Evolutionary conservation across 2,797 vertebrate species (phyloP).

Genomic region (Clarias platycephalus): DNA sequence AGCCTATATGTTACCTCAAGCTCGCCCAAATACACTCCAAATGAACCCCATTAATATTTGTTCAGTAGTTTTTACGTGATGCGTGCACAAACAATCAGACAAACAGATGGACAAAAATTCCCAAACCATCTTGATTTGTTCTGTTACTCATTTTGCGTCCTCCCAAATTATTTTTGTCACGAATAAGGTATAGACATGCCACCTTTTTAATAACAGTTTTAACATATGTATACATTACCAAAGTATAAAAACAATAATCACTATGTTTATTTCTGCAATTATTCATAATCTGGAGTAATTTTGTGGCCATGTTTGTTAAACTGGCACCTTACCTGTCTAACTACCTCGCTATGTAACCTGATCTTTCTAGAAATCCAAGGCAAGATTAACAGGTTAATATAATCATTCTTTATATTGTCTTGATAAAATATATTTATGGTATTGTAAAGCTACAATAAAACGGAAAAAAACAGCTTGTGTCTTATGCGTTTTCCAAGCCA

Average conservation of each 20-base stretch:
- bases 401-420: background rate
- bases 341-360: background rate
- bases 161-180: too few relatives aligned
- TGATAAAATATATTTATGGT: background rate
- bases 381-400: background rate
- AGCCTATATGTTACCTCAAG: too few relatives aligned
- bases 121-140: too few relatives aligned
- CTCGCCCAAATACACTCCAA: too few relatives aligned
- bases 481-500: background rate
- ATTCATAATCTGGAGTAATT: background rate
- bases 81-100: too few relatives aligned
- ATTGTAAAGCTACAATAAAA: background rate
- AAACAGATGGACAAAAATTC: too few relatives aligned
- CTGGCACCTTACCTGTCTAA: background rate
- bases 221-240: background rate
- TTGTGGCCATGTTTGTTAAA: background rate
- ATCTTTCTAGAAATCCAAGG: background rate
- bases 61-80: too few relatives aligned
- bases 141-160: too few relatives aligned
- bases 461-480: background rate
- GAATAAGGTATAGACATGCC: too few relatives aligned
- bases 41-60: too few relatives aligned
- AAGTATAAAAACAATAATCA: background rate
- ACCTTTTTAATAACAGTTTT: too few relatives aligned
- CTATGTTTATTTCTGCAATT: background rate